Evolutionary conservation across 2,888 invertebrate genomes (phyloP), one percentile per base, ranked within the genome.

Genomic region (Drosophila peninsularis): DNA sequence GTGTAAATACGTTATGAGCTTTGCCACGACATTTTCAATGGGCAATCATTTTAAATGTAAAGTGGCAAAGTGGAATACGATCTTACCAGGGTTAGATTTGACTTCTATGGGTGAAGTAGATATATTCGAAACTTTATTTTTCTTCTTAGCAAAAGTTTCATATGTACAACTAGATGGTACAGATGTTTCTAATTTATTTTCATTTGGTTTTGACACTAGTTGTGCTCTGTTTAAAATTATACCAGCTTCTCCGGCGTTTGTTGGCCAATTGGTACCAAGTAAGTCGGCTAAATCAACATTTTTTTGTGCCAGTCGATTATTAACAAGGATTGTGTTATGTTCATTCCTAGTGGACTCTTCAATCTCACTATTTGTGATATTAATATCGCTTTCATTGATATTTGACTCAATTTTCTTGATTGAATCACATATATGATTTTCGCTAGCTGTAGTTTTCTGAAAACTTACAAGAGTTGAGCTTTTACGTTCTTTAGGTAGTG

Each of bases 221-320:
- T 73, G 69, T 7, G 37, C 11, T 60, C 82, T 82, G 54, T 92
- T 92, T 37, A 92, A 76, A 27, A 92, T 90, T 52, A 75, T 65
- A n/a, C 90, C 92, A 27, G 90, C 88, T 34, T 88, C 90, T 17
- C 92, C 92, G 7, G 91, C 92, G 49, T 77, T 86, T 21, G 71
- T 79, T 36, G 92, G 92, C 92, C 92, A 92, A 76, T 91, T 89
- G 7, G 75, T 64, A 11, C 91, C 92, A 24, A 92, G 77, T 42
- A 92, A 65, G 42, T 92, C 91, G 3, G 80, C 84, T 62, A 92
- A 84, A 56, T 92, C 92, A 3, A 92, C 84, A 47, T 90, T 89
- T 58, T 91, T 82, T 34, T 86, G 76, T 17, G 76, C 71, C 5
- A 60, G 50, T 2, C 64, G 83, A 54, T 88, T 91, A 62, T 90